Conservation (phyloP, 2,888 invertebrate species). For the Drosophila robusta region DNA sequence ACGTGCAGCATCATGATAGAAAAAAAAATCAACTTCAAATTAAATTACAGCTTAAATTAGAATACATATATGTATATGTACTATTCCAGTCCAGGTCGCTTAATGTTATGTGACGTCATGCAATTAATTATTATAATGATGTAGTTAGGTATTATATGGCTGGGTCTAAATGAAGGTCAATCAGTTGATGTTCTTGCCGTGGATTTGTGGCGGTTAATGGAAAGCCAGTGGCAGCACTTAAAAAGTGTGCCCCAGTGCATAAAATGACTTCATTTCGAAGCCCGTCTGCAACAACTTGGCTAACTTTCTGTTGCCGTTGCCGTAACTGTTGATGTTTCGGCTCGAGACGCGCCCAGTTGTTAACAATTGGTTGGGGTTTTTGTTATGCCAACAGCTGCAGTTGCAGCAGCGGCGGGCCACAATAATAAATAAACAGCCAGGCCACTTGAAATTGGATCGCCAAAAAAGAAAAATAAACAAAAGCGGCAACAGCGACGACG, state of each 20-base stretch:
- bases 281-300: slow-evolving; percentile 33
- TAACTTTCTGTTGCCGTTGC: slow-evolving; percentile 54
- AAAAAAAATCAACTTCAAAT: slow-evolving; percentile 1
- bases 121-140: slow-evolving; percentile 8
- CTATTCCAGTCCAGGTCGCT: background rate
- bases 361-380: slow-evolving; percentile 67
- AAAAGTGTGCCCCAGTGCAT: background rate
- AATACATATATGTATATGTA: too few relatives aligned
- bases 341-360: slow-evolving; percentile 69
- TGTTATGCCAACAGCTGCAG: slow-evolving; percentile 80
- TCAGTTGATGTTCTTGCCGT: background rate
- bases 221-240: background rate
- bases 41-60: background rate
- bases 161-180: slow-evolving; percentile 20
- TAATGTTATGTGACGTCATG: background rate
- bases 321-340: slow-evolving; percentile 37
- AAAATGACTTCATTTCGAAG: slow-evolving; percentile 49
- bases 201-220: slow-evolving; percentile 13
- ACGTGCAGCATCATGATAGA: background rate
- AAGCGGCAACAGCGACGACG: slow-evolving; percentile 35
- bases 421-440: slow-evolving; percentile 77
- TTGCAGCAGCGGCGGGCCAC: slow-evolving; percentile 56
- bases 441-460: slow-evolving; percentile 81
- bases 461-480: slow-evolving; percentile 77
- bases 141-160: background rate